Evolutionary conservation across 2,113 vertebrate species (phyloP), one percentile per base, ranked within the genome.

Genomic region (Strigops habroptila): DNA sequence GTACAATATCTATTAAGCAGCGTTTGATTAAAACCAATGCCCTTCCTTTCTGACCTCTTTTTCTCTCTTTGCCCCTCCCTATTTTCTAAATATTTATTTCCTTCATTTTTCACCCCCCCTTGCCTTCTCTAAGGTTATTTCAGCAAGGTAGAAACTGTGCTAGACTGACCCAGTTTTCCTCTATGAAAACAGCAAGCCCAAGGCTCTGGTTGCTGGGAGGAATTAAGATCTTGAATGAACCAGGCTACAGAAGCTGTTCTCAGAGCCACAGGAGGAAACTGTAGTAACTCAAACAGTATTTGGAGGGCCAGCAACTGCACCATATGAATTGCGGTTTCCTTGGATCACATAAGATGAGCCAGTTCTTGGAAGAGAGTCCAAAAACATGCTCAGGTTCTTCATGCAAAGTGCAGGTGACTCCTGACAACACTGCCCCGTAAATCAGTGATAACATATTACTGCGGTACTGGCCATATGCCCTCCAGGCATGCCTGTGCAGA

Each of bases 151-250:
- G 46, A 39, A 76, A 35, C 57, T 62, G 37, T 48, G 55, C 21
- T 62, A 76, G 55, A 63, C 86, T 97, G 95, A 94, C 94, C 77
- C 76, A 96, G 35, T 85, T 96, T 90, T 88, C 49, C 46, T 48
- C 0, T 35, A 49, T 37, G 88, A 95, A 91, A 88, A 73, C 60
- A 51, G 68, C 41, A 57, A 86, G 46, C 35, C 39, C 43, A 73
- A 90, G 41, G 30, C 73, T 88, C n/a, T 3, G 4, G 23, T 77
- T 96, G 86, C 90, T 91, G 44, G 75, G 35, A 80, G 82, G 69
- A 92, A 78, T 14, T 74, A 87, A 81, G 43, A 62, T 94, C 69
- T 62, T 85, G 91, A 95, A 96, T 92, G 95, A 96, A 60, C 23
- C 60, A 80, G 41, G 14, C 64, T 73, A 23, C 33, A 63, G 53